These are phyloP conservation scores for Columba guinea DNA, from an alignment of 2,797 vertebrate species.

Conservation along the genomic window DNA sequence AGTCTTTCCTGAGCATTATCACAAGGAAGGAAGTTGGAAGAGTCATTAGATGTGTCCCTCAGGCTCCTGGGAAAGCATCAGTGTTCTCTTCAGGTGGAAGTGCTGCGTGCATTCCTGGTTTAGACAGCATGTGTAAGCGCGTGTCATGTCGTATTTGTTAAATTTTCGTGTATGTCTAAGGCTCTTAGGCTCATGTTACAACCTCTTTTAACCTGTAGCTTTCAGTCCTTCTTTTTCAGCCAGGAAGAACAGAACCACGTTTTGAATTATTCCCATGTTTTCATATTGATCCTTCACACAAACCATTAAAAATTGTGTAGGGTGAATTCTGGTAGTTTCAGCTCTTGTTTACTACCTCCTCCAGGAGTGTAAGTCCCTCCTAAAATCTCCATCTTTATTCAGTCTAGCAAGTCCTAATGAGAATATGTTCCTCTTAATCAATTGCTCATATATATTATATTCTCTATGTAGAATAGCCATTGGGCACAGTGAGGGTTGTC, in stretches of 20 bases:
- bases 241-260: accelerated
- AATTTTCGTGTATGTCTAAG: neutral
- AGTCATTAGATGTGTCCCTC: neutral
- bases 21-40: neutral
- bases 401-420: neutral
- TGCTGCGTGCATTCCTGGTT: neutral
- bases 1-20: neutral
- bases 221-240: neutral
- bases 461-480: accelerated
- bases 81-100: neutral
- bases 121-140: neutral
- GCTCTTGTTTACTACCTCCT: neutral
- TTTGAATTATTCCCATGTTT: neutral
- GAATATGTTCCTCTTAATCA: neutral
- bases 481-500: neutral
- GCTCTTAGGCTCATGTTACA: neutral
- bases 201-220: neutral
- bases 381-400: neutral
- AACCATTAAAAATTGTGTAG: neutral
- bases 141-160: neutral
- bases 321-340: neutral
- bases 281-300: neutral
- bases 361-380: neutral
- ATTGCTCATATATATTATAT: accelerated
- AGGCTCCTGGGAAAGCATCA: neutral